Evolutionary conservation across 1,140 invertebrate species (phyloP).

Genomic region (Doryteuthis pealeii): DNA sequence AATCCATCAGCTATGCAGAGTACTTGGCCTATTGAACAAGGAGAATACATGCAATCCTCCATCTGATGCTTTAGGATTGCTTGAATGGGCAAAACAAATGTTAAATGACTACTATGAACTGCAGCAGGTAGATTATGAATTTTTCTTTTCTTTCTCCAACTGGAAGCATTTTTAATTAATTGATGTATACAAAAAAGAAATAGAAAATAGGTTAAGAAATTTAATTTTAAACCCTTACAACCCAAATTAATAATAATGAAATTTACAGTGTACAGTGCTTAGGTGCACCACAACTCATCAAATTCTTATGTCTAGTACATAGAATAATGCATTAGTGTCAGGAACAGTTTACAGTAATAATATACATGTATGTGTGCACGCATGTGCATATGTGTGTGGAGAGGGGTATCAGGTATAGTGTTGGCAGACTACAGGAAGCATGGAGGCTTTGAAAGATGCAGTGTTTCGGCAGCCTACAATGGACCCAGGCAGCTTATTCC

Average conservation of each 20-base stretch:
- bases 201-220: not conserved
- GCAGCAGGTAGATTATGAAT: slow-evolving; percentile 30
- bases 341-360: no score
- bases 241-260: not conserved
- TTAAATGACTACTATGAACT: slow-evolving; percentile 53
- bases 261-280: no score
- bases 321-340: no score
- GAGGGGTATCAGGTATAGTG: no score
- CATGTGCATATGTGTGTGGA: no score
- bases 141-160: not conserved
- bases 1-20: slow-evolving; percentile 53
- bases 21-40: slow-evolving; percentile 48
- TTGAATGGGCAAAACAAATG: slow-evolving; percentile 55
- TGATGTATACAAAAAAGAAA: not conserved
- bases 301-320: no score
- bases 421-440: no score
- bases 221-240: not conserved
- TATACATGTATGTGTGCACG: no score
- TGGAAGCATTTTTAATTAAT: not conserved
- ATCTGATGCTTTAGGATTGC: slow-evolving; percentile 47
- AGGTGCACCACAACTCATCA: no score
- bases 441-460: no score
- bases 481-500: no score
- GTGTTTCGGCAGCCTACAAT: no score
- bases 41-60: slow-evolving; percentile 46